A percentile compares a stretch with the other conserved stretches of the same genome.
These are phyloP conservation scores for Clusia tigrina DNA, from an alignment of 2,888 invertebrate genomes.

Conservation along the genomic window DNA sequence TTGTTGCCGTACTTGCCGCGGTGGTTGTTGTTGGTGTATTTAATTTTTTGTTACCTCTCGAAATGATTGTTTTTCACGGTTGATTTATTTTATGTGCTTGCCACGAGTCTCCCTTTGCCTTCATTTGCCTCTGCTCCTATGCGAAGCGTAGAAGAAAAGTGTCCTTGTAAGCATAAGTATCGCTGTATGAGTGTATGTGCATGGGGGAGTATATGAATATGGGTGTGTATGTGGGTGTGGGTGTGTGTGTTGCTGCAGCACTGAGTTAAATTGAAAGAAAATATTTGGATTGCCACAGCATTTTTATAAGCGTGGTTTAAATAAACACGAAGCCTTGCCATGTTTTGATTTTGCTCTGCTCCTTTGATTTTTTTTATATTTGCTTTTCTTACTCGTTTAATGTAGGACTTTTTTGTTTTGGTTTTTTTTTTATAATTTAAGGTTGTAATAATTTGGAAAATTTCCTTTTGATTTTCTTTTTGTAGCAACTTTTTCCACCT, in stretches of 20 bases:
- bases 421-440: not conserved
- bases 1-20: slow-evolving; percentile 25
- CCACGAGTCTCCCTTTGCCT: not conserved
- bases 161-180: not conserved
- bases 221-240: not conserved
- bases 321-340: not conserved
- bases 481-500: too few relatives aligned
- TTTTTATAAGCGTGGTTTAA: not conserved
- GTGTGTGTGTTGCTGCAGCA: not conserved
- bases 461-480: not conserved
- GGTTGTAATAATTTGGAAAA: not conserved
- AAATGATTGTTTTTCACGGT: slow-evolving; percentile 51
- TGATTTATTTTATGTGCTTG: slow-evolving; percentile 38
- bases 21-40: slow-evolving; percentile 35
- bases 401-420: too few relatives aligned
- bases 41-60: slow-evolving; percentile 43
- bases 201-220: not conserved
- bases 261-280: slow-evolving; percentile 26
- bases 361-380: too few relatives aligned
- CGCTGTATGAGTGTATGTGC: not conserved
- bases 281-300: slow-evolving; percentile 24
- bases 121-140: too few relatives aligned
- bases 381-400: not conserved
- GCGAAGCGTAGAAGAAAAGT: not conserved
- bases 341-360: not conserved